These are phyloP conservation scores for Hydrochoerus hydrochaeris DNA, from an alignment of 2,113 vertebrate species.

Conservation along the genomic window DNA sequence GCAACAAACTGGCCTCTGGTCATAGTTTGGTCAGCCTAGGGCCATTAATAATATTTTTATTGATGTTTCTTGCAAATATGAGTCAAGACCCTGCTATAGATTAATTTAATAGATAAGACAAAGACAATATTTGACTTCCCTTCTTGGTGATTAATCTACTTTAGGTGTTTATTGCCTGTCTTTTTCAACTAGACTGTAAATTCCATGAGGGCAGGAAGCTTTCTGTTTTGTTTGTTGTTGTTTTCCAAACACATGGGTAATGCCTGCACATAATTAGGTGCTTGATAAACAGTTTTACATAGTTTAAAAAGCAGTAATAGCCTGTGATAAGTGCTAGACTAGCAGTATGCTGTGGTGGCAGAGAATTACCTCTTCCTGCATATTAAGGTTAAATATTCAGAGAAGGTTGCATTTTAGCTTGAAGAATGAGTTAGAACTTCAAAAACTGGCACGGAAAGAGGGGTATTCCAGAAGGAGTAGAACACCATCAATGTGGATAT, in stretches of 20 bases:
- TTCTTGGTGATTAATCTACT: slow-evolving; percentile 9
- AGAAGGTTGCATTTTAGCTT: neutral
- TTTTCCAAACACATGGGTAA: neutral
- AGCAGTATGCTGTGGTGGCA: neutral
- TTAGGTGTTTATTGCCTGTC: neutral
- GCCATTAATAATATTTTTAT: slow-evolving; percentile 17
- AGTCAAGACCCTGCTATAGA: neutral
- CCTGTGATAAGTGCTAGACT: neutral
- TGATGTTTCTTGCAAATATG: neutral
- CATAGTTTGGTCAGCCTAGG: neutral
- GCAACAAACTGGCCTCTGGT: neutral
- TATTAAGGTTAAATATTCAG: neutral
- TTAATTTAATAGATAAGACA: neutral
- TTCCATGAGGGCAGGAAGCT: neutral
- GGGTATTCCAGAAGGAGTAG: neutral
- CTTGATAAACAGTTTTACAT: neutral
- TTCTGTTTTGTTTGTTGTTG: neutral
- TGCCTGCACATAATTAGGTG: neutral
- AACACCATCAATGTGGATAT: neutral
- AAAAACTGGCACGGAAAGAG: neutral
- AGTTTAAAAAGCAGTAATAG: neutral
- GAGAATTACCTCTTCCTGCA: neutral
- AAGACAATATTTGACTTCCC: neutral
- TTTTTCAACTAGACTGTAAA: neutral
- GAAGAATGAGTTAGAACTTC: neutral